These are phyloP conservation scores for Eretmocerus hayati DNA, from an alignment of 2,888 invertebrate genomes.

Conservation along the genomic window DNA sequence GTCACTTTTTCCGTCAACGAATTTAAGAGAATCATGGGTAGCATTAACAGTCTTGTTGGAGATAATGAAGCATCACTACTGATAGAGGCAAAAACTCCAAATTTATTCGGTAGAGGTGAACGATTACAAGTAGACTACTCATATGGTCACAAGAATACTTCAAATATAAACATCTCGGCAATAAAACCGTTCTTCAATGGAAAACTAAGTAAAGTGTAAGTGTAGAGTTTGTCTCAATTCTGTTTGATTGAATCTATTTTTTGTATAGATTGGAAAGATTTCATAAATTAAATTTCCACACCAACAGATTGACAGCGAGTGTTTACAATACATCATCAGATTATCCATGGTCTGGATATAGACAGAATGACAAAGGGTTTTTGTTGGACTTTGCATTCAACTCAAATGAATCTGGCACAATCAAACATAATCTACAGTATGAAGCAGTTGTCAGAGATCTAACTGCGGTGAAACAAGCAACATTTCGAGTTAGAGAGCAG, in stretches of 20 bases:
- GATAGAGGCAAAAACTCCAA: constrained; percentile 69
- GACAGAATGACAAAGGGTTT: constrained; percentile 70
- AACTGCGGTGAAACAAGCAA: constrained; percentile 62
- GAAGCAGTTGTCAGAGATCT: constrained; percentile 80
- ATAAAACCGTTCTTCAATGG: constrained; percentile 77
- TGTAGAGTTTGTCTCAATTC: constrained; percentile 23
- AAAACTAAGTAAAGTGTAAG: constrained; percentile 60
- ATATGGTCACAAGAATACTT: constrained; percentile 74
- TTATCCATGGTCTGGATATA: constrained; percentile 77
- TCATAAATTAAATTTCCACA: background rate
- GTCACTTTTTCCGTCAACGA: constrained; percentile 85
- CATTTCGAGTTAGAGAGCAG: constrained; percentile 83
- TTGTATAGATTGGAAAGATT: too few species aligned
- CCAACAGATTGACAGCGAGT: constrained; percentile 59
- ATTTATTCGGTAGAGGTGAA: constrained; percentile 84
- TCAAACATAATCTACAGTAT: constrained; percentile 81
- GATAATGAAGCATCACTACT: constrained; percentile 86
- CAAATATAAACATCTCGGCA: constrained; percentile 72
- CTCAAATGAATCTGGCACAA: constrained; percentile 47
- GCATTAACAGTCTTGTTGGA: constrained; percentile 79
- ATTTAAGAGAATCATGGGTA: constrained; percentile 72
- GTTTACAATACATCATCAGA: constrained; percentile 72
- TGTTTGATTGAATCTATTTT: background rate
- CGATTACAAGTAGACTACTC: constrained; percentile 73
- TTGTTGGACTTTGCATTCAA: constrained; percentile 68